phyloP scores from a whole-genome alignment of 2,797 vertebrate species.

The Jordanella pulchra region DNA sequence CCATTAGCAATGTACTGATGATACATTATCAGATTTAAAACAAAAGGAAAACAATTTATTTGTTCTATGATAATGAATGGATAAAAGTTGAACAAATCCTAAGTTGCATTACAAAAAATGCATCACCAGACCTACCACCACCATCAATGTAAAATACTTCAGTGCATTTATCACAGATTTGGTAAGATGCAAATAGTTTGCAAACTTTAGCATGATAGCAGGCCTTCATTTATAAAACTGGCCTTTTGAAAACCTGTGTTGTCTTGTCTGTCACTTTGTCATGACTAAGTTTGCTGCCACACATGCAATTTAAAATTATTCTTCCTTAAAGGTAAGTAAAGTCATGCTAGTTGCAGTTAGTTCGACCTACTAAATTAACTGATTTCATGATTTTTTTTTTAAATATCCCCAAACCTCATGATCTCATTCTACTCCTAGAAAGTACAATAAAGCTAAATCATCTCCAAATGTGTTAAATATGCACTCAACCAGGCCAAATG shows the following conservation, averaged over 20 bases:
- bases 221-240: not conserved
- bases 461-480: constrained; percentile 1
- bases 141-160: too few species aligned
- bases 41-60: too few species aligned
- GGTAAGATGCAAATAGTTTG: not conserved
- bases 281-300: not conserved
- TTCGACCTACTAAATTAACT: not conserved
- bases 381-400: not conserved
- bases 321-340: not conserved
- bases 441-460: not conserved
- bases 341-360: not conserved
- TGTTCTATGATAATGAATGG: too few species aligned
- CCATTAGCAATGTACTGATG: too few species aligned
- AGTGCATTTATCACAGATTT: too few species aligned
- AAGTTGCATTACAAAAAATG: too few species aligned
- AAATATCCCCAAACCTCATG: not conserved
- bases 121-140: too few species aligned
- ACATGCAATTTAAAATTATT: not conserved
- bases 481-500: not conserved
- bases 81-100: too few species aligned
- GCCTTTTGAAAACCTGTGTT: not conserved
- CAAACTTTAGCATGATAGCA: not conserved
- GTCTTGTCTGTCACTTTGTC: not conserved
- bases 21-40: too few species aligned
- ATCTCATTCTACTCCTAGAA: not conserved